phyloP scores from a whole-genome alignment of 2,113 vertebrate species.

The Donacobius atricapilla region DNA sequence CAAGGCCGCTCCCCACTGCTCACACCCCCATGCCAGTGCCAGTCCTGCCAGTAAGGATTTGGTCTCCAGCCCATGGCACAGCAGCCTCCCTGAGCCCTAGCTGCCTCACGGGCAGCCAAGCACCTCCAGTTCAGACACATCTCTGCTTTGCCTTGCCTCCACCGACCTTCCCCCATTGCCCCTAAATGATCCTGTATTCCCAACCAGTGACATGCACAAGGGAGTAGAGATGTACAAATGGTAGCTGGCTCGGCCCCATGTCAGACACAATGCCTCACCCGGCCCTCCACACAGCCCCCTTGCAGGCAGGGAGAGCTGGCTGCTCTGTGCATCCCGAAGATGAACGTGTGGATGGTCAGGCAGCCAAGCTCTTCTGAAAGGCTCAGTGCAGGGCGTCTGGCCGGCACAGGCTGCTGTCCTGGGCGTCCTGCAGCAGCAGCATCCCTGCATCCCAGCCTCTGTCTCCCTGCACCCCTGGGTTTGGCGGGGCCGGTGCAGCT shows the following conservation, averaged over 20 bases:
- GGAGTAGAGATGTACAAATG: neutral
- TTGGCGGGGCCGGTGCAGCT: neutral
- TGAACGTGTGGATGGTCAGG: neutral
- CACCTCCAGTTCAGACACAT: neutral
- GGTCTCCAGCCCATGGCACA: neutral
- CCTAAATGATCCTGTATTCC: neutral
- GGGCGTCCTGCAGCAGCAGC: neutral
- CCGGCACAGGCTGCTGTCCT: neutral
- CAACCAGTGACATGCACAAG: neutral
- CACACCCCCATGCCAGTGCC: neutral
- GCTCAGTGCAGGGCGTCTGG: neutral
- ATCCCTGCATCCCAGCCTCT: neutral
- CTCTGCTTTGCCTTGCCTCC: neutral
- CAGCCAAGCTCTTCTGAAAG: slow-evolving; percentile 49
- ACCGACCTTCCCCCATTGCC: neutral
- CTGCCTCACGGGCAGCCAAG: accelerated
- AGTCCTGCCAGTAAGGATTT: neutral
- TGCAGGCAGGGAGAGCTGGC: neutral
- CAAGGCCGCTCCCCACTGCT: neutral
- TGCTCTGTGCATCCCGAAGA: neutral
- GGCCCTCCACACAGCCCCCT: neutral
- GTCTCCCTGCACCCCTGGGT: neutral
- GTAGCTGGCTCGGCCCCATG: neutral
- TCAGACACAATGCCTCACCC: neutral
- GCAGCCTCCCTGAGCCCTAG: neutral